Evolutionary conservation across 2,888 invertebrate species (phyloP), one percentile per base, ranked within the genome.

Genomic region (Apotomis turbidana): DNA sequence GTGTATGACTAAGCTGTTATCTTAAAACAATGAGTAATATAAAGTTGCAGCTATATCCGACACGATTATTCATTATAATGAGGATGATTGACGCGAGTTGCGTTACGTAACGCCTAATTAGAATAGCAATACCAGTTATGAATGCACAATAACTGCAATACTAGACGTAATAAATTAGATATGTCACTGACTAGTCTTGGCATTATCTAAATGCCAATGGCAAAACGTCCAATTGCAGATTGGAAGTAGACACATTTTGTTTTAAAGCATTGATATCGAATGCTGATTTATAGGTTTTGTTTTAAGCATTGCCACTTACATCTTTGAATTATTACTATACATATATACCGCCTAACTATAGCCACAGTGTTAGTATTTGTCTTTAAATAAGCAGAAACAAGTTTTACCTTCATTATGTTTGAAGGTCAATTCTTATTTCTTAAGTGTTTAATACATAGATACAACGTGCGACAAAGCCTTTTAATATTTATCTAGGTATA

Each of bases 21-120:
- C 83, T 83, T 80, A 80, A 78, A 80, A 80, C 80, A 81, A 83
- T 86, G 85, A 85, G 78, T 84, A 84, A 83, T 78, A 71, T 64
- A 64, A 69, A 69, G 69, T 66, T 69, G 69, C 72, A 59, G 62
- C 55, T 59, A 63, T 63, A 72, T 62, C 36, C 55, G 68, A 57
- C 72, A 72, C 62, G 63, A 62, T 73, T 61, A 54, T 67, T 66
- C 60, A 69, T 68, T 68, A 64, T 71, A 74, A 74, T 71, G 63
- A 72, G 72, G 46, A 63, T 72, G 68, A 71, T 67, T 74, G 74
- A 74, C 68, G 74, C 60, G 49, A 60, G 55, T 54, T 46, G 46
- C n/a, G 58, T 72, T 72, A 72, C 63, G 72, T 63, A 71, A 71
- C 66, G 61, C 57, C 61, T 72, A 72, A 72, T 72, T 72, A 68